These are phyloP conservation scores for Callithrix jacchus DNA, from an alignment of 2,113 vertebrate genomes.

Conservation along the genomic window DNA sequence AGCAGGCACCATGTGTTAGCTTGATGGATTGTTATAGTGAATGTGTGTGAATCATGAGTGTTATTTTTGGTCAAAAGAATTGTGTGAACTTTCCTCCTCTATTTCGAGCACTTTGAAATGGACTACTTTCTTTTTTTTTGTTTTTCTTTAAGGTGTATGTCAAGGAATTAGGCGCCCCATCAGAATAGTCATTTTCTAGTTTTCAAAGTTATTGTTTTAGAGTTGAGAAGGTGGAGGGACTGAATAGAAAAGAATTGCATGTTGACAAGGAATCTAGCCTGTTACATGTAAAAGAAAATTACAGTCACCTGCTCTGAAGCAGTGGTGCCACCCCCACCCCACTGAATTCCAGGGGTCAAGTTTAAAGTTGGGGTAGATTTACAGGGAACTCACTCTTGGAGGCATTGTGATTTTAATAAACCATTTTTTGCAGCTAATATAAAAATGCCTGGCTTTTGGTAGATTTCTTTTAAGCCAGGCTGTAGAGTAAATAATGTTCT, in stretches of 20 bases:
- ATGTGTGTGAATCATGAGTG: constrained; percentile 67
- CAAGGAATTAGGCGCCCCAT: constrained; percentile 58
- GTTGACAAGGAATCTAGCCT: constrained; percentile 43
- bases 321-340: neutral
- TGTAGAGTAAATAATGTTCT: neutral
- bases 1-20: constrained; percentile 31
- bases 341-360: neutral
- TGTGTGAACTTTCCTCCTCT: constrained; percentile 75
- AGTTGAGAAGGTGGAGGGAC: constrained; percentile 57
- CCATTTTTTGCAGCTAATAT: neutral
- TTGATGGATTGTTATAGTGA: constrained; percentile 66
- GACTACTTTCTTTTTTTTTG: neutral
- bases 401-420: neutral
- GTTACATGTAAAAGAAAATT: constrained; percentile 30
- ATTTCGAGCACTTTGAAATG: constrained; percentile 63
- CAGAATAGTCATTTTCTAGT: constrained; percentile 60
- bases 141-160: constrained; percentile 55
- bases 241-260: constrained; percentile 27
- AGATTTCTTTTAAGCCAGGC: neutral
- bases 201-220: constrained; percentile 62
- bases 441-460: neutral
- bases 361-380: neutral
- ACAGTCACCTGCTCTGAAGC: neutral
- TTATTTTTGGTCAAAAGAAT: constrained; percentile 77
- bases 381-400: neutral